Percentiles rank a stretch among this genome's conserved stretches.
phyloP scores from a whole-genome alignment of 2,113 vertebrate species.

The Neodontobutis hainanensis region DNA sequence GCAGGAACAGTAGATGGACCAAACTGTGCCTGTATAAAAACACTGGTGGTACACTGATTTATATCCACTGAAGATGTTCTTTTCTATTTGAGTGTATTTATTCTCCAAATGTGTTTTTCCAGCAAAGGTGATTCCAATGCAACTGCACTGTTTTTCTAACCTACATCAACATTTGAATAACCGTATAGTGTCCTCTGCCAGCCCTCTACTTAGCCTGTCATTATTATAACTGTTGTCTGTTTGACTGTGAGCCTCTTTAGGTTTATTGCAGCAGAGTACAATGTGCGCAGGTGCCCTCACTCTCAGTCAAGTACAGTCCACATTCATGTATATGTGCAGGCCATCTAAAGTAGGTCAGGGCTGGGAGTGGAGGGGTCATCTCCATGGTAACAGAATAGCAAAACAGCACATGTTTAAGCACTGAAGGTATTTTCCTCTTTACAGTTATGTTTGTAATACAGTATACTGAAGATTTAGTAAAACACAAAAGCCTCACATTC shows the following conservation, averaged over 20 bases:
- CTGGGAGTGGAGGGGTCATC: slow-evolving; percentile 50
- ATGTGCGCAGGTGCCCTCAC: slow-evolving; percentile 22
- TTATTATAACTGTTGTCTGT: slow-evolving; percentile 8
- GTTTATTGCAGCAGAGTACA: slow-evolving; percentile 12
- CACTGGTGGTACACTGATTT: neutral
- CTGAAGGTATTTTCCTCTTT: too few species aligned
- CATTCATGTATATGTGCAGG: slow-evolving; percentile 45
- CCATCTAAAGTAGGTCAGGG: slow-evolving; percentile 66
- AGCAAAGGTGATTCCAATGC: too few species aligned
- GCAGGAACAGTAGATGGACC: neutral
- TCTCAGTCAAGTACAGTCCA: slow-evolving; percentile 17
- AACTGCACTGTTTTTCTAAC: neutral
- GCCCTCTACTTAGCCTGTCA: neutral
- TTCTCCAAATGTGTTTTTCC: too few species aligned
- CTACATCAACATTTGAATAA: slow-evolving; percentile 11
- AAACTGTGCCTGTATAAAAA: slow-evolving; percentile 10
- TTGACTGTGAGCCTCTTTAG: slow-evolving; percentile 11
- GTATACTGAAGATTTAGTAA: too few species aligned
- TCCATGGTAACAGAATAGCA: slow-evolving; percentile 70
- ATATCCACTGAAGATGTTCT: too few species aligned
- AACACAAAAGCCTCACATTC: too few species aligned
- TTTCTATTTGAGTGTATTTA: too few species aligned
- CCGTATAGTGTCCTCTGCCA: slow-evolving; percentile 2
- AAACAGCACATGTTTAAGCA: slow-evolving; percentile 46
- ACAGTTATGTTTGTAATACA: too few species aligned